A percentile compares a stretch with the other conserved stretches of the same genome.
phyloP scores from a whole-genome alignment of 2,113 vertebrate genomes.

The Strigops habroptila region DNA sequence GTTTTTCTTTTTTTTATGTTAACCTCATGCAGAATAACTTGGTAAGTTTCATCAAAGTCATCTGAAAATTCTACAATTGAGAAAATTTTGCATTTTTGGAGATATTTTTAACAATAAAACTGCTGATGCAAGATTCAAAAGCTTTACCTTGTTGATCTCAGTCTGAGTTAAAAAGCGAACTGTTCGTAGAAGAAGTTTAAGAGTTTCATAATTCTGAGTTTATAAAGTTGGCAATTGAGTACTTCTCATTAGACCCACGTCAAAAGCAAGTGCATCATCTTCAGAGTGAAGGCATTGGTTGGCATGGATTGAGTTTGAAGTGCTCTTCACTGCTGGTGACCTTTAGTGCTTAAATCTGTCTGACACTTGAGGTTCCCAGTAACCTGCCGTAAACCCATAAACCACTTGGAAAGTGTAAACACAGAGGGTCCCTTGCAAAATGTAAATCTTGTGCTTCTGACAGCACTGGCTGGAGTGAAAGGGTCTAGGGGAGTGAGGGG shows the following conservation, averaged over 20 bases:
- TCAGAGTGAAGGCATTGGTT: background rate
- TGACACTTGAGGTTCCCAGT: background rate
- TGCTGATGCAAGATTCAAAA: background rate
- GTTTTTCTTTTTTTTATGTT: background rate
- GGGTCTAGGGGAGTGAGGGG: background rate
- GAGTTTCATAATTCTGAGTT: background rate
- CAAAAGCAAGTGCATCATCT: background rate
- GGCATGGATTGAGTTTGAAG: background rate
- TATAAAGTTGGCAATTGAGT: background rate
- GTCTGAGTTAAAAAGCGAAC: background rate
- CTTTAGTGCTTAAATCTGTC: background rate
- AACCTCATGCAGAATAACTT: background rate
- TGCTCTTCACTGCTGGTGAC: background rate
- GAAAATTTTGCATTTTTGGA: background rate
- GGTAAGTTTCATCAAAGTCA: background rate
- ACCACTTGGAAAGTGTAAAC: background rate
- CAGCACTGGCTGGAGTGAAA: background rate
- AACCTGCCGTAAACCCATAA: background rate
- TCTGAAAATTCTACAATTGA: background rate
- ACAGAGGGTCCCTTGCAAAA: fast-evolving
- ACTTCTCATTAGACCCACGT: background rate
- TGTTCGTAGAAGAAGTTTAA: background rate
- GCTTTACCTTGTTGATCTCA: background rate
- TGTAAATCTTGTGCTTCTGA: background rate
- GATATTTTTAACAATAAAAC: background rate